Conservation (phyloP, 2,113 vertebrate species). For the Sinosuthora webbiana region DNA sequence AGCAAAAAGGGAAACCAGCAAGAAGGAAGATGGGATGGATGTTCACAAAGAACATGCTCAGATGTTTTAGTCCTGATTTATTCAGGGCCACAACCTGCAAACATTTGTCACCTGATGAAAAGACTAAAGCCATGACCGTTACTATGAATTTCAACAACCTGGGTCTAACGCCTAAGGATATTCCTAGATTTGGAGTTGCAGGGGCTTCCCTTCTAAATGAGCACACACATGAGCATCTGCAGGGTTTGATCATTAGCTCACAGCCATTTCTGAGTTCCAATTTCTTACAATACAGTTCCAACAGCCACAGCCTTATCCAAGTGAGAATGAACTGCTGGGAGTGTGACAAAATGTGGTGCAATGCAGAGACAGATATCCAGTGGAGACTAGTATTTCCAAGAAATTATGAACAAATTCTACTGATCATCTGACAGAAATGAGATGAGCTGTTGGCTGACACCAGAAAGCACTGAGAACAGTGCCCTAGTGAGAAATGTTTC, state of each 20-base stretch:
- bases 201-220: background rate
- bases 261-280: background rate
- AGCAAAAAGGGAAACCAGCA: background rate
- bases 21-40: background rate
- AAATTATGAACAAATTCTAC: background rate
- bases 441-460: background rate
- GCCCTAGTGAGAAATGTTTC: background rate
- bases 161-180: background rate
- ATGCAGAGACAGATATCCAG: background rate
- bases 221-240: background rate
- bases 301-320: background rate
- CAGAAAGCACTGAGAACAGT: background rate
- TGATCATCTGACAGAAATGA: background rate
- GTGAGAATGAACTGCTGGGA: background rate
- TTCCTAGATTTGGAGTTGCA: background rate
- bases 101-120: background rate
- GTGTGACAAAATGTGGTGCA: background rate
- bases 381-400: background rate
- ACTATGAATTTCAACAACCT: background rate
- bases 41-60: background rate
- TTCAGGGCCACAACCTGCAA: background rate
- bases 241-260: background rate
- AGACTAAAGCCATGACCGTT: background rate
- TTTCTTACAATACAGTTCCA: background rate
- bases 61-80: background rate